phyloP scores from a whole-genome alignment of 2,888 invertebrate genomes.

The Mythimna impura region DNA sequence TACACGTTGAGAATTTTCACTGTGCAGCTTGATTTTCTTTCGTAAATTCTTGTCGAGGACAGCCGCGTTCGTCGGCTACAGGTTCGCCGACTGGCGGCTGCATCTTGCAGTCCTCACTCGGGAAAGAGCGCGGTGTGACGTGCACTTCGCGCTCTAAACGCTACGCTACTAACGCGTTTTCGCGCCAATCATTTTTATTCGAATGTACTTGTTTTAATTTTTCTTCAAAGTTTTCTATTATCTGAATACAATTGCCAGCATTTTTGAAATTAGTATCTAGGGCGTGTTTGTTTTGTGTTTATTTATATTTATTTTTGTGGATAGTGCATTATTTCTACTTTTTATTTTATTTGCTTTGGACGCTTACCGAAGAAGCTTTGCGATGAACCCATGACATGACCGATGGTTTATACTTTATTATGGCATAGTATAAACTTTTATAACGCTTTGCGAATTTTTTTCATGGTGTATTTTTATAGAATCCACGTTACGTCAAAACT shows the following conservation, averaged over 20 bases:
- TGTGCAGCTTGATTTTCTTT: constrained; percentile 59
- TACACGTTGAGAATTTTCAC: constrained; percentile 46
- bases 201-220: constrained; percentile 49
- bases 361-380: constrained; percentile 26
- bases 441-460: constrained; percentile 15
- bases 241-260: constrained; percentile 54
- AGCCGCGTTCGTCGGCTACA: constrained; percentile 31
- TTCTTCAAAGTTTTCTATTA: constrained; percentile 13
- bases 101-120: constrained; percentile 77
- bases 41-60: constrained; percentile 25
- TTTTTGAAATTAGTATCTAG: constrained; percentile 35
- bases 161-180: constrained; percentile 63
- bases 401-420: constrained; percentile 16
- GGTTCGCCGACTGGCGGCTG: constrained; percentile 41
- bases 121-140: constrained; percentile 79
- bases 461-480: not conserved
- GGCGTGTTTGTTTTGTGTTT: constrained; percentile 42
- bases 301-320: constrained; percentile 41
- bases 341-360: constrained; percentile 40
- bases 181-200: constrained; percentile 70
- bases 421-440: not conserved
- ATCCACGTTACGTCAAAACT: constrained; percentile 6
- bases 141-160: constrained; percentile 67
- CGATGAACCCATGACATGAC: constrained; percentile 21
- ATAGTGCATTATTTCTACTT: constrained; percentile 41